phyloP scores from a whole-genome alignment of 2,797 vertebrate species.

The Sitta carolinensis region DNA sequence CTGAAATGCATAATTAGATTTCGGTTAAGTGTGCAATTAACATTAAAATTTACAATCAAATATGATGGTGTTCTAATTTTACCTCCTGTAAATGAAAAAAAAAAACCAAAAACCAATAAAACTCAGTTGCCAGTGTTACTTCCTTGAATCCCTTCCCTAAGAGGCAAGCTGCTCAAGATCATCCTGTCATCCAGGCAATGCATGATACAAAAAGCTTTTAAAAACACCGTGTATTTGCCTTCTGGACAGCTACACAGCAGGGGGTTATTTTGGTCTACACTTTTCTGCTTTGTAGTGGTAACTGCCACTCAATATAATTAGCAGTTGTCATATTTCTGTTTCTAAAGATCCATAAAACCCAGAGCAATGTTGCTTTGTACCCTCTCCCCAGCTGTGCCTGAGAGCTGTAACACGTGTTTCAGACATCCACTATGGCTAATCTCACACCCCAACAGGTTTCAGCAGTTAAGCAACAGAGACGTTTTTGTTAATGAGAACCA shows the following conservation, averaged over 20 bases:
- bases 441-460: neutral
- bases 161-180: neutral
- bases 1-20: constrained; percentile 55
- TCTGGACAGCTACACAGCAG: neutral
- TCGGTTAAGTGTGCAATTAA: constrained; percentile 59
- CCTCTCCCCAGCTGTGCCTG: constrained; percentile 40
- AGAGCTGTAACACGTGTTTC: neutral
- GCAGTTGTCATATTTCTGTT: constrained; percentile 36
- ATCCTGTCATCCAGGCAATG: neutral
- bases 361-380: neutral
- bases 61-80: constrained; percentile 50
- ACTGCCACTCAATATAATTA: constrained; percentile 44
- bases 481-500: neutral
- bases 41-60: constrained; percentile 60
- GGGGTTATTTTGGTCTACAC: neutral
- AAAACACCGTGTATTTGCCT: constrained; percentile 23
- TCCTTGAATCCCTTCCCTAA: neutral
- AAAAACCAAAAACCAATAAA: neutral
- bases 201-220: neutral
- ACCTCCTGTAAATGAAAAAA: neutral
- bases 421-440: constrained; percentile 6
- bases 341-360: constrained; percentile 2
- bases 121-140: neutral
- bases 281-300: neutral
- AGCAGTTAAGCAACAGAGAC: neutral